These are phyloP conservation scores for Drosophila orena DNA, from an alignment of 1,140 invertebrate genomes.

Conservation along the genomic window DNA sequence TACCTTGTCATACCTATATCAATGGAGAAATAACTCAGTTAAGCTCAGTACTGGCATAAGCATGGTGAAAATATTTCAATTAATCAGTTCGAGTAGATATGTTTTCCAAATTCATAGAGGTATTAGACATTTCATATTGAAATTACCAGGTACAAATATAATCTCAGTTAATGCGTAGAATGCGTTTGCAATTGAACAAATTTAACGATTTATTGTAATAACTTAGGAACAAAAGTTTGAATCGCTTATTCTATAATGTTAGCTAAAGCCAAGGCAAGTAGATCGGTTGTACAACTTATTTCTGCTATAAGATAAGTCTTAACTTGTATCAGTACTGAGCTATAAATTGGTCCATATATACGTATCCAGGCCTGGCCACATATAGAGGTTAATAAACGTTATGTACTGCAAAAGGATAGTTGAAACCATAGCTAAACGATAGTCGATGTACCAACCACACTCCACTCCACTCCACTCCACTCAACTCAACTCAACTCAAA, in stretches of 20 bases:
- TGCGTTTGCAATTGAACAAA: neutral
- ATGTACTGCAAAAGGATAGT: constrained; percentile 39
- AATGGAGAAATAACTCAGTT: constrained; percentile 22
- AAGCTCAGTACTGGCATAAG: constrained; percentile 24
- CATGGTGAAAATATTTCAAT: neutral
- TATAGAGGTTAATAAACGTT: constrained; percentile 48
- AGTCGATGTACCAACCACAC: constrained; percentile 34
- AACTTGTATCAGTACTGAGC: constrained; percentile 11
- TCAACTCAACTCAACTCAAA: neutral
- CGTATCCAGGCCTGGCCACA: constrained; percentile 16
- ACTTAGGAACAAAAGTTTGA: neutral
- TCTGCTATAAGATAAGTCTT: neutral
- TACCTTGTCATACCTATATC: constrained; percentile 17
- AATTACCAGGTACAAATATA: neutral
- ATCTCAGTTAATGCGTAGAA: constrained; percentile 1
- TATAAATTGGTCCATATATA: constrained; percentile 15
- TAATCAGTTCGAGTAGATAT: neutral
- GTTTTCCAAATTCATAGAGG: constrained; percentile 6
- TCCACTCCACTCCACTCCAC: constrained; percentile 1
- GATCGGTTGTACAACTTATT: neutral
- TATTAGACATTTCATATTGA: constrained; percentile 2
- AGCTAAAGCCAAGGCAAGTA: neutral
- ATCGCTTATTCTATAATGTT: neutral
- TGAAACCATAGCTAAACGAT: constrained; percentile 41
- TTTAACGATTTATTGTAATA: neutral